Percentiles rank a stretch among this genome's conserved stretches.
These are phyloP conservation scores for Mimas tiliae DNA, from an alignment of 2,888 invertebrate genomes.

Conservation along the genomic window DNA sequence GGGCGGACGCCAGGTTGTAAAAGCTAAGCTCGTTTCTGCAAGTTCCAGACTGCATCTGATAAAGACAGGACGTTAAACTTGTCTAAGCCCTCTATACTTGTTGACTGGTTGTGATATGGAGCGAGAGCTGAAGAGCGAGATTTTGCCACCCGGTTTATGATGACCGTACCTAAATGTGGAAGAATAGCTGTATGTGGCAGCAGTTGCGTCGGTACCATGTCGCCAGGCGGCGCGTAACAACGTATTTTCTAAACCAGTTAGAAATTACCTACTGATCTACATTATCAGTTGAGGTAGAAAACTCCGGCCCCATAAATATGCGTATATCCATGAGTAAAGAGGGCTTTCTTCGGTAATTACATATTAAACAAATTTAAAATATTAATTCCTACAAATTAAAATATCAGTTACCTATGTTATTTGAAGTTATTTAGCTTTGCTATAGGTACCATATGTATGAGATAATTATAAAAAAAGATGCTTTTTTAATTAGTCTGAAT, in stretches of 20 bases:
- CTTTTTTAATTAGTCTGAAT: too few species aligned
- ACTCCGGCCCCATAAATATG: conserved; percentile 73
- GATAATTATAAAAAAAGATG: too few species aligned
- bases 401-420: too few species aligned
- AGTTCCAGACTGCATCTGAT: not conserved
- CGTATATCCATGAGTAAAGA: conserved; percentile 56
- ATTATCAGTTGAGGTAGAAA: conserved; percentile 81
- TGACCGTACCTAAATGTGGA: conserved; percentile 42
- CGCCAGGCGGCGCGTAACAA: conserved; percentile 46
- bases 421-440: too few species aligned
- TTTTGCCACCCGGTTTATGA: conserved; percentile 40
- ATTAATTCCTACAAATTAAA: too few species aligned
- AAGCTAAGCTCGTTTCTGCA: not conserved
- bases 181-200: conserved; percentile 57
- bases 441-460: too few species aligned
- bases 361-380: not conserved
- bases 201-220: conserved; percentile 36
- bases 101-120: conserved; percentile 50
- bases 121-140: conserved; percentile 62
- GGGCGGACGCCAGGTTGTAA: too few species aligned
- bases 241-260: conserved; percentile 84
- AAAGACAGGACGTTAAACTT: not conserved
- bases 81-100: not conserved
- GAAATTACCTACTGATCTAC: conserved; percentile 84
- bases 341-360: conserved; percentile 63